Base-by-base conservation (phyloP, 2,797 vertebrate species). In the Mus minutoides region DNA sequence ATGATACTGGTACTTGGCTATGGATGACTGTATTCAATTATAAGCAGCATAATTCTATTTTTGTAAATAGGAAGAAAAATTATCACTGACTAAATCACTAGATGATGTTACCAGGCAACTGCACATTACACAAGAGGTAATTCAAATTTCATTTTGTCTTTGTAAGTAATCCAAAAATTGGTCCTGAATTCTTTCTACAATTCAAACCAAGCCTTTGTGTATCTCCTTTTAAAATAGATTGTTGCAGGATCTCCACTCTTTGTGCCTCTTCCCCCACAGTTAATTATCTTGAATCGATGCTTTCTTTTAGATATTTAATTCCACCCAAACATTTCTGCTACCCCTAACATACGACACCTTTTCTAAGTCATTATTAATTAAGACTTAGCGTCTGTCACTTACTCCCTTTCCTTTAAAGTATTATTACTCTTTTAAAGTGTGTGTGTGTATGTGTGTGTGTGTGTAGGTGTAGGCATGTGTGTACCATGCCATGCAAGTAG, bases 51-150 rank as follows among this genome's bases (percentile, higher is more conserved):
- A 49, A 87, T 93, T 93, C 92, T 94, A 46, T 91, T 82, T 98
- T 97, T 98, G 73, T 97, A 71, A 89, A 17, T 90, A 99, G 99
- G 99, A 99, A 78, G 99, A 99, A 97, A 99, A 99, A 96, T 97
- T 97, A 24, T 95, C 97, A 0, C 92, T 99, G 83, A 99, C 99
- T 78, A 97, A 99, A 90, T 99, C 98, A 92, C 98, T 99, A 93
- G 99, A 99, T 21, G 99, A 99, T 97, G 98, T 99, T 97, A 99
- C 97, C 54, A 98, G 98, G 60, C 99, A 99, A 96, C 98, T 99
- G 78, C 99, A 97, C 95, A 99, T 99, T 49, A 98, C 99, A 76
- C 99, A 99, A 79, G 99, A 99, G 99, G 99, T 99, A 98, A 95
- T 13, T 54, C 7, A 56, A 0, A 19, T 96, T 92, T 62, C 34